Conservation (phyloP, 2,797 vertebrate species). For the Pogonophryne albipinna region DNA sequence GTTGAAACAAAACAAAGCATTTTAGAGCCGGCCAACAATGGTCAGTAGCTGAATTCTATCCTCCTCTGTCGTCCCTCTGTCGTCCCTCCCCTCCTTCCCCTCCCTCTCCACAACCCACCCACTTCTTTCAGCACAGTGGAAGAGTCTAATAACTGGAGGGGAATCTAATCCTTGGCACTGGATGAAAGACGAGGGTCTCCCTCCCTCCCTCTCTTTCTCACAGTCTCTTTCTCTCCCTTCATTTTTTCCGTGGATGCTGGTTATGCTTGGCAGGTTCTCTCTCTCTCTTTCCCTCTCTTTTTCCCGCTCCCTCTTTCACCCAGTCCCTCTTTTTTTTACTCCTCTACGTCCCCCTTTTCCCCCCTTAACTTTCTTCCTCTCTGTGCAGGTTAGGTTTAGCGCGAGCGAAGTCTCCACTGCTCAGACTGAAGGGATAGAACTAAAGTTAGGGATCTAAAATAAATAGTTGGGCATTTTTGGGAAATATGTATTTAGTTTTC, state of each 20-base stretch:
- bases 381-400: slow-evolving; percentile 52
- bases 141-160: slow-evolving; percentile 88
- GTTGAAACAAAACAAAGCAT: slow-evolving; percentile 62
- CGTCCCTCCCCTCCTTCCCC: neutral
- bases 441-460: slow-evolving; percentile 3
- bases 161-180: slow-evolving; percentile 89
- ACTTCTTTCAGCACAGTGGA: slow-evolving; percentile 84
- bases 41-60: slow-evolving; percentile 67
- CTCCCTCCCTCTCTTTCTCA: slow-evolving; percentile 80
- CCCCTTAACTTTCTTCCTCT: slow-evolving; percentile 41
- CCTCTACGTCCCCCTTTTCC: slow-evolving; percentile 26
- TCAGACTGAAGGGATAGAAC: slow-evolving; percentile 12
- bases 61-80: slow-evolving; percentile 47
- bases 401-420: slow-evolving; percentile 15
- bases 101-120: slow-evolving; percentile 71
- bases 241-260: slow-evolving; percentile 77
- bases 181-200: slow-evolving; percentile 85
- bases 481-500: neutral
- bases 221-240: slow-evolving; percentile 78
- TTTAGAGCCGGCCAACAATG: slow-evolving; percentile 49
- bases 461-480: neutral
- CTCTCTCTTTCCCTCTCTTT: slow-evolving; percentile 52
- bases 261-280: slow-evolving; percentile 81
- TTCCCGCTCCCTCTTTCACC: slow-evolving; percentile 54
- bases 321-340: slow-evolving; percentile 36